phyloP scores from a whole-genome alignment of 2,113 vertebrate genomes.

The Tyto alba region DNA sequence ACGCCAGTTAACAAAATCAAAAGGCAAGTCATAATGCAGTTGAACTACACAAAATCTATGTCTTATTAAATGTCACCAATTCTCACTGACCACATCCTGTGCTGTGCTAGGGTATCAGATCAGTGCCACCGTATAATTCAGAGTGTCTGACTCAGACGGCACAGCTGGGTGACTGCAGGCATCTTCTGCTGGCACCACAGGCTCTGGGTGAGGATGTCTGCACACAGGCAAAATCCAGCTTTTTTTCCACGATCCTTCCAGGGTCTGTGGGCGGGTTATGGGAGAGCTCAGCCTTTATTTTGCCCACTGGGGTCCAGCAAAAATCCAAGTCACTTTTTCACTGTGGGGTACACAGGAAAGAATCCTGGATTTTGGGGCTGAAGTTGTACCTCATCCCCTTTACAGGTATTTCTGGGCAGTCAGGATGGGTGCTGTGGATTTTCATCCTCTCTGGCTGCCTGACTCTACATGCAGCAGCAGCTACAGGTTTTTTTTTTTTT shows the following conservation, averaged over 20 bases:
- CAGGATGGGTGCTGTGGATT: not conserved
- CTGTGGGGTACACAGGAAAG: not conserved
- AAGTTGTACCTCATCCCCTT: not conserved
- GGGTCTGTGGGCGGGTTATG: not conserved
- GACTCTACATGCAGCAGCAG: not conserved
- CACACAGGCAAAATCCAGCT: not conserved
- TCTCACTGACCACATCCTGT: accelerated
- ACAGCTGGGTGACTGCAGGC: not conserved
- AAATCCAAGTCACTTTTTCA: not conserved
- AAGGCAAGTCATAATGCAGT: not conserved
- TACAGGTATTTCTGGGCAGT: not conserved
- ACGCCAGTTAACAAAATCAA: not conserved
- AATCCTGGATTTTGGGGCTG: not conserved
- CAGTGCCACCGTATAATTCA: not conserved
- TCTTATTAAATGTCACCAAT: not conserved
- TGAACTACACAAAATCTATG: not conserved
- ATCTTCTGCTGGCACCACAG: not conserved
- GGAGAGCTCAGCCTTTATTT: not conserved
- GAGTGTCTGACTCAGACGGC: not conserved
- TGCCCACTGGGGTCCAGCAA: not conserved
- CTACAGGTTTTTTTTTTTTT: not conserved
- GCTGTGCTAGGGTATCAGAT: accelerated
- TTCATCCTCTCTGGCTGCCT: not conserved
- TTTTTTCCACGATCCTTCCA: not conserved
- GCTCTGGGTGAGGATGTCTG: not conserved